These are phyloP conservation scores for Cladorhizidae sp. DNA, from an alignment of 37 sponge, comb jelly and placozoan species.

Conservation along the genomic window DNA sequence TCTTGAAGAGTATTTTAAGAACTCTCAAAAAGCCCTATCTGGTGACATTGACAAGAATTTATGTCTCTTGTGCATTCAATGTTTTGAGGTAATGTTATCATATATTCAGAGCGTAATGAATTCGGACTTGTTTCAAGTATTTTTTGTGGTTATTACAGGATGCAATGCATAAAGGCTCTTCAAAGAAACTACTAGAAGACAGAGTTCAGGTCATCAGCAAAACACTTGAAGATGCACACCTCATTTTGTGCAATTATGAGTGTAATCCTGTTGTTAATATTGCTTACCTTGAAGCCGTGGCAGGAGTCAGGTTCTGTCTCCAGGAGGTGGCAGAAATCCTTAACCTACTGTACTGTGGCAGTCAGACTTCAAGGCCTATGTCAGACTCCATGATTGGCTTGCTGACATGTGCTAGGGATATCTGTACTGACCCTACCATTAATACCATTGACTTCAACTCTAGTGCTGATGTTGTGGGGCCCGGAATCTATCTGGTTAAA, in stretches of 20 bases:
- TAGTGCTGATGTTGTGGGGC: conserved; percentile 5
- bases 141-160: conserved; percentile 27
- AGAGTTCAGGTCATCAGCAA: neutral
- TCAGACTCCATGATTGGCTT: neutral
- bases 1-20: conserved; percentile 43
- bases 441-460: conserved; percentile 13
- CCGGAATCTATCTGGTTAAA: conserved; percentile 59
- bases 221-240: neutral
- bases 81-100: conserved; percentile 59
- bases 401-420: neutral
- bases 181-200: neutral
- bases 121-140: neutral
- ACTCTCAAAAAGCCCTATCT: conserved; percentile 1
- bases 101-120: too few species aligned
- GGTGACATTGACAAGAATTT: conserved; percentile 31
- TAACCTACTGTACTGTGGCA: neutral
- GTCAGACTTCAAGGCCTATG: neutral
- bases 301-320: conserved; percentile 51
- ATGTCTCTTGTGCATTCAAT: conserved; percentile 43
- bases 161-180: conserved; percentile 32
- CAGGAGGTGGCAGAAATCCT: conserved; percentile 47
- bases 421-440: conserved; percentile 14
- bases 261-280: neutral
- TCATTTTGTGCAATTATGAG: neutral
- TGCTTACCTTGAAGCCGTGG: conserved; percentile 50